A percentile compares a stretch with the other conserved stretches of the same genome.
phyloP scores from a whole-genome alignment of 2,797 vertebrate species.

The Nothura maculosa region DNA sequence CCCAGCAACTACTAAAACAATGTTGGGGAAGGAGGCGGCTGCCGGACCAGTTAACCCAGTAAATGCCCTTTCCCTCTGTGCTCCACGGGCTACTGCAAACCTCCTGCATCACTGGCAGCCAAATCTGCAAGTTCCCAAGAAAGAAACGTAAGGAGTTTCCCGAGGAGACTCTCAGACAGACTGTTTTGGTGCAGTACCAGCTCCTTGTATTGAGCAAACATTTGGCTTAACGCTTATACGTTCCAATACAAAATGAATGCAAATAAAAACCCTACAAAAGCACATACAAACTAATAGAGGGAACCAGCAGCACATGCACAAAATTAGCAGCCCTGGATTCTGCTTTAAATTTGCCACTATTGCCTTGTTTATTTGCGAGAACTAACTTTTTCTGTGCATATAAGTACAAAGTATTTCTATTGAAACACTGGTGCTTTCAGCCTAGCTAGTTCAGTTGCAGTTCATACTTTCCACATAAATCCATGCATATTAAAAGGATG shows the following conservation, averaged over 20 bases:
- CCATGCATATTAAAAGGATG: neutral
- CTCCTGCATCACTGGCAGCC: neutral
- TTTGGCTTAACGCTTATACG: rapidly evolving
- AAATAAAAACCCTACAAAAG: neutral
- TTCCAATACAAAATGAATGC: neutral
- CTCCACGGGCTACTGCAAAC: neutral
- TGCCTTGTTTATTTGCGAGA: rapidly evolving
- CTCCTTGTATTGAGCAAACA: neutral
- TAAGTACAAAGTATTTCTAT: rapidly evolving
- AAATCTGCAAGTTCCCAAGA: neutral
- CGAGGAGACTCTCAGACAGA: slow-evolving; percentile 16
- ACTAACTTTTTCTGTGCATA: rapidly evolving
- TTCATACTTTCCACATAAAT: neutral
- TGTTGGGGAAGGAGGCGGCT: slow-evolving; percentile 36
- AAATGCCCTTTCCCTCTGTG: neutral
- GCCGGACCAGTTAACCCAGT: slow-evolving; percentile 52
- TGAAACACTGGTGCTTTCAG: rapidly evolving
- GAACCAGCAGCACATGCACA: neutral
- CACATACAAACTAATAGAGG: rapidly evolving
- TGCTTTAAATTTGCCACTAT: neutral
- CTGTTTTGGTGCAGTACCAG: neutral
- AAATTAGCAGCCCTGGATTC: rapidly evolving
- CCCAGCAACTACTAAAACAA: slow-evolving; percentile 78
- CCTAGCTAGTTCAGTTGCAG: neutral
- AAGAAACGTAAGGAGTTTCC: neutral